Base-by-base conservation (phyloP, 2,888 invertebrate species). In the Lydus trimaculatus region DNA sequence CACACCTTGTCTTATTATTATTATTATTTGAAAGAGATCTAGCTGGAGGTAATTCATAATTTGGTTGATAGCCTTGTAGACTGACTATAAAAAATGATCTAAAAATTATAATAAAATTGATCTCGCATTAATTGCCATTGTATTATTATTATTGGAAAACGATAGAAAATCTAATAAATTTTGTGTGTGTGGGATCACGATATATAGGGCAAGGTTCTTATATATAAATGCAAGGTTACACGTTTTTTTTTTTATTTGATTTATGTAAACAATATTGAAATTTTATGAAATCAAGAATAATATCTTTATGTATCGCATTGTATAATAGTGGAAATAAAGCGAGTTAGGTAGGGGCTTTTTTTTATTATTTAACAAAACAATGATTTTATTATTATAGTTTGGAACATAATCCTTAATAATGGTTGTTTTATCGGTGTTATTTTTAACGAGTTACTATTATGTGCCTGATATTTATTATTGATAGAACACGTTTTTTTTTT, bases 31-130 rank as follows among this genome's bases (percentile, higher is more conserved):
- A 33, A 33, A 13, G 15, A 43, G n/a, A 23, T 20, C 20, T 48
- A 20, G 20, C 48, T 48, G 48, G 20, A 48, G 48, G 48, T 48
- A 48, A 48, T 48, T 48, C n/a, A 23, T 48, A 48, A 48, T 48
- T 48, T 48, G 3, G 48, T 48, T 20, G 48, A 9, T 20, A 23
- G 20, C 48, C 48, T 48, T 48, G 48, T 48, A 4, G 1, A 20
- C 20, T 20, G 13, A 20, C 0, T 3, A 48, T 13, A 43, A 43
- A 17, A 17, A 17, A 43, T 17, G 7, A 1, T 43, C n/a, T 5
- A 17, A 43, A 17, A 43, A 3, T 1, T 1, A 5, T 43, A 6
- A 1, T 43, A n/a, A 20, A 48, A 48, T 48, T 48, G 48, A 48
- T 48, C 9, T 48, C 20, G 5, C n/a, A 43, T 43, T 43, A 6